These are phyloP conservation scores for Virgularia gustaviana DNA, from an alignment of 92 coral and sea anemone species.

Conservation along the genomic window DNA sequence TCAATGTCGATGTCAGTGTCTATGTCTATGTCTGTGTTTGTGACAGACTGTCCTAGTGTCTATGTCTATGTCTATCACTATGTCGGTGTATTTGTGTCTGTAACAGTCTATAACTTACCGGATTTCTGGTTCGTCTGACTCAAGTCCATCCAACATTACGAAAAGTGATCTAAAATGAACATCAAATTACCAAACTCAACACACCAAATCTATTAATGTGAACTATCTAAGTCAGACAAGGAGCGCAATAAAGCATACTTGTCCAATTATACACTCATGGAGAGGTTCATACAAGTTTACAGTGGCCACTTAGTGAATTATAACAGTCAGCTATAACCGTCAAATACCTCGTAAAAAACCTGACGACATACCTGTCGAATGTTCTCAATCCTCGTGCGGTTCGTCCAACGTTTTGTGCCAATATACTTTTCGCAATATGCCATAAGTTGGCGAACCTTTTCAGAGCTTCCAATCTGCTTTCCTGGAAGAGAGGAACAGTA, in stretches of 20 bases:
- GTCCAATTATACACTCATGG: background rate
- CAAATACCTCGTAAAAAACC: no score
- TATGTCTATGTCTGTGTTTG: no score
- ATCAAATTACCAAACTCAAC: no score
- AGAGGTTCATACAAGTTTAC: background rate
- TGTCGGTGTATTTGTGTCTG: no score
- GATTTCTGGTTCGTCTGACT: constrained; percentile 84
- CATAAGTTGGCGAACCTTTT: constrained; percentile 93
- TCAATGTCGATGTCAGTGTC: background rate
- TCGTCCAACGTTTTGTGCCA: constrained; percentile 74
- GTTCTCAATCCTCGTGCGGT: constrained; percentile 87
- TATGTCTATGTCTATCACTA: no score
- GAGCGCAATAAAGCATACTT: background rate
- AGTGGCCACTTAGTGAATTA: no score
- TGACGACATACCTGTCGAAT: constrained; percentile 69
- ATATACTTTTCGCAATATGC: constrained; percentile 88
- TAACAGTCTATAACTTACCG: constrained; percentile 46
- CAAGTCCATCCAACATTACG: constrained; percentile 88
- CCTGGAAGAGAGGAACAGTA: constrained; percentile 39
- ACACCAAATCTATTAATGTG: background rate
- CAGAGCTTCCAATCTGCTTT: constrained; percentile 68
- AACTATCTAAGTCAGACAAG: background rate
- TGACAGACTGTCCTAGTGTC: no score
- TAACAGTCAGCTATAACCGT: no score
- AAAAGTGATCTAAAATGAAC: constrained; percentile 82